These are phyloP conservation scores for Mactra quadrangularis DNA, from an alignment of 1,140 invertebrate genomes.

Conservation along the genomic window DNA sequence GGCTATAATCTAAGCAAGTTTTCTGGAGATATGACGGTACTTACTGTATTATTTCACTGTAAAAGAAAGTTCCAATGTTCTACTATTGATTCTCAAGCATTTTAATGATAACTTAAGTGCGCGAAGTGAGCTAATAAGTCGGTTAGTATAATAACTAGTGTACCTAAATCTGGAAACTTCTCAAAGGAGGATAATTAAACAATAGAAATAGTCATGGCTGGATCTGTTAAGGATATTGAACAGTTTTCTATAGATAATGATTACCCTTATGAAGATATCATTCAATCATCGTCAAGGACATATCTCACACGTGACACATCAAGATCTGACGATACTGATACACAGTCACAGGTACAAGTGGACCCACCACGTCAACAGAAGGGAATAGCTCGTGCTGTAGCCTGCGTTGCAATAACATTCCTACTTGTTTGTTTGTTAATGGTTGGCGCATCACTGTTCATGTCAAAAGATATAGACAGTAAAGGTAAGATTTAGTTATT, in stretches of 20 bases:
- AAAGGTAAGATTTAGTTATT: no score
- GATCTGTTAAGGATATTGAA: conserved; percentile 1
- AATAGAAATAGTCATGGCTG: no score
- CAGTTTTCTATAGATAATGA: conserved; percentile 10
- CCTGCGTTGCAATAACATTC: conserved; percentile 36
- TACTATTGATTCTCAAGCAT: no score
- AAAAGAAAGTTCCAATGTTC: no score
- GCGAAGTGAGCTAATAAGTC: no score
- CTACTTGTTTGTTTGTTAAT: conserved; percentile 45
- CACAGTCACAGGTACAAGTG: background rate
- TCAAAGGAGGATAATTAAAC: no score
- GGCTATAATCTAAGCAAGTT: no score
- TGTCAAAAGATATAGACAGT: conserved; percentile 49
- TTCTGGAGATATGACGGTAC: no score
- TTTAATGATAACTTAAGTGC: no score
- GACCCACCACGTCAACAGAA: background rate
- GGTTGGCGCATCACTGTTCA: conserved; percentile 48
- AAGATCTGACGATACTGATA: background rate
- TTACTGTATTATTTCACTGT: no score
- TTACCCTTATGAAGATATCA: background rate
- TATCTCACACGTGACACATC: conserved; percentile 20
- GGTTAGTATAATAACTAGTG: no score
- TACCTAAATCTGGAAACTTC: no score
- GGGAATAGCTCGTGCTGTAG: conserved; percentile 16
- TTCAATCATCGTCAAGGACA: conserved; percentile 4